Conservation (phyloP, 2,113 vertebrate genomes). For the Chloropsis cyanopogon region DNA sequence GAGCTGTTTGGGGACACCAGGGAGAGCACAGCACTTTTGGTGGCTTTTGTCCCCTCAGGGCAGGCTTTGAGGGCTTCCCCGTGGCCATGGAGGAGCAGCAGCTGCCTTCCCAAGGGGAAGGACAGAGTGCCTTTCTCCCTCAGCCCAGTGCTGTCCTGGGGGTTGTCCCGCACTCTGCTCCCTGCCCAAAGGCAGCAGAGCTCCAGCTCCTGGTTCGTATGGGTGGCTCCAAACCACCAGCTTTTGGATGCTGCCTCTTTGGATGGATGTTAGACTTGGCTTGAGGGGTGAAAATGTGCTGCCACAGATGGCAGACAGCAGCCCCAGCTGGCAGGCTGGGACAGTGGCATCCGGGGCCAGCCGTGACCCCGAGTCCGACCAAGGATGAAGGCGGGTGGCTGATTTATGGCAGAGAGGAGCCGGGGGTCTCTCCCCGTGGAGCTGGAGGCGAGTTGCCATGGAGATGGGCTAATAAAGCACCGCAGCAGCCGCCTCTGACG, state of each 20-base stretch:
- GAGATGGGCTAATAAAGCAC: constrained; percentile 62
- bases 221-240: background rate
- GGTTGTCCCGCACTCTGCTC: background rate
- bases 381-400: background rate
- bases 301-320: background rate
- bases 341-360: background rate
- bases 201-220: background rate
- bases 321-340: background rate
- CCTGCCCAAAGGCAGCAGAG: background rate
- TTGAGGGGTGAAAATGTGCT: background rate
- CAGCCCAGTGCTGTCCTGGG: background rate
- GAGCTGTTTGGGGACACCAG: too few relatives aligned
- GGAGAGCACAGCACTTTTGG: background rate
- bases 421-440: constrained; percentile 43
- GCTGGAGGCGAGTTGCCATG: constrained; percentile 60
- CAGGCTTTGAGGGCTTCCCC: background rate
- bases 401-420: constrained; percentile 20
- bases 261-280: too few relatives aligned
- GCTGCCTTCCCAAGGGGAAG: background rate
- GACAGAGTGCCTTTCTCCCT: background rate
- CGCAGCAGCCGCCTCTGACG: constrained; percentile 11
- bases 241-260: background rate
- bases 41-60: background rate
- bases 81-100: background rate
- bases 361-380: background rate